phyloP scores from a whole-genome alignment of 2,888 invertebrate species.

The Psylliodes chrysocephalus region DNA sequence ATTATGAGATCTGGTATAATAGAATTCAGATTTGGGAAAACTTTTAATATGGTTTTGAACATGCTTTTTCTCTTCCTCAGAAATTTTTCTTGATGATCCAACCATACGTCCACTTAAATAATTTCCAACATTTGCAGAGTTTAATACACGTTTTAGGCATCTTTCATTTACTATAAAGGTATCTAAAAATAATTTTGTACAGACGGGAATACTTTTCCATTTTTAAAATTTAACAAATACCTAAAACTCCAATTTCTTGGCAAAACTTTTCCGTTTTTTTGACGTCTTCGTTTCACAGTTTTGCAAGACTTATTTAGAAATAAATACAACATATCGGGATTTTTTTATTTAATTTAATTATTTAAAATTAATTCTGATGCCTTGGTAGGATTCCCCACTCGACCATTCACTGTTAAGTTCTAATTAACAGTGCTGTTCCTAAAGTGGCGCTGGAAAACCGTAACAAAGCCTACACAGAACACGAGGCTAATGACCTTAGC shows the following conservation, averaged over 20 bases:
- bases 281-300: background rate
- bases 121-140: background rate
- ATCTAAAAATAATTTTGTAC: background rate
- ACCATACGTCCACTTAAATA: background rate
- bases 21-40: background rate
- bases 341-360: no score
- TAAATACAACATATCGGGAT: no score
- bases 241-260: background rate
- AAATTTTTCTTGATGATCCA: background rate
- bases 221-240: background rate
- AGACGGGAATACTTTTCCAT: background rate
- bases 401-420: no score
- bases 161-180: background rate
- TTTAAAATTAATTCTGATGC: no score
- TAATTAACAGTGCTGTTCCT: no score
- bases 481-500: no score
- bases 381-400: no score
- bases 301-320: no score
- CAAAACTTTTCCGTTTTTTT: background rate
- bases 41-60: background rate
- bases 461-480: no score
- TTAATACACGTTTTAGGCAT: slow-evolving; percentile 1
- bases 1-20: background rate
- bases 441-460: no score
- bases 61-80: background rate